Evolutionary conservation across 2,888 invertebrate genomes (phyloP).

Genomic region (Stenolophus ochropezus): DNA sequence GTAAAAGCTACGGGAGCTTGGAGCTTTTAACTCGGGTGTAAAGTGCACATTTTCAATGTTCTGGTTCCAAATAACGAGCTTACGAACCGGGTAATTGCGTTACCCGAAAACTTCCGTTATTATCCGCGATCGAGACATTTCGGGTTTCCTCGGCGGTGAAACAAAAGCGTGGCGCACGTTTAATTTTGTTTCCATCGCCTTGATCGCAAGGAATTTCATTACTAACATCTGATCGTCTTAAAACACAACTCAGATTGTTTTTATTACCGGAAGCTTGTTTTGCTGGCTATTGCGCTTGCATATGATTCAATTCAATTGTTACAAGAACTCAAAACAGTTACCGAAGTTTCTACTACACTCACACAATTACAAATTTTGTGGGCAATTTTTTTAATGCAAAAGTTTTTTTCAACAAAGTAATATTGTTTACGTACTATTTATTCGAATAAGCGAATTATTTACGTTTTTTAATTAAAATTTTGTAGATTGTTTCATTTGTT

Average conservation of each 20-base stretch:
- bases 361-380: too few relatives aligned
- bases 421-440: too few relatives aligned
- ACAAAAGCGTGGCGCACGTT: conserved; percentile 45
- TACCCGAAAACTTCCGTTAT: conserved; percentile 29
- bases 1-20: conserved; percentile 10
- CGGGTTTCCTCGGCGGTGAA: conserved; percentile 25
- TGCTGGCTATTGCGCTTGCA: neutral
- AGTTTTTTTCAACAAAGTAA: too few relatives aligned
- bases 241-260: neutral
- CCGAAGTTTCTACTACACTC: too few relatives aligned
- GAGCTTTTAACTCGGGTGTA: conserved; percentile 34
- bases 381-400: too few relatives aligned
- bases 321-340: too few relatives aligned
- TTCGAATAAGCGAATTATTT: too few relatives aligned
- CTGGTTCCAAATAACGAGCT: conserved; percentile 33
- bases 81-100: conserved; percentile 45
- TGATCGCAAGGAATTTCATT: conserved; percentile 55
- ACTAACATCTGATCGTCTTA: conserved; percentile 9
- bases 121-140: conserved; percentile 24
- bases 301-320: neutral
- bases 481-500: too few relatives aligned
- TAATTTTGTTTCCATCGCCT: conserved; percentile 52
- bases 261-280: neutral
- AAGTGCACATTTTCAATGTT: conserved; percentile 41
- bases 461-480: too few relatives aligned